Base-by-base conservation (phyloP, 1,140 invertebrate species). In the Stegodyphus mimosarum region DNA sequence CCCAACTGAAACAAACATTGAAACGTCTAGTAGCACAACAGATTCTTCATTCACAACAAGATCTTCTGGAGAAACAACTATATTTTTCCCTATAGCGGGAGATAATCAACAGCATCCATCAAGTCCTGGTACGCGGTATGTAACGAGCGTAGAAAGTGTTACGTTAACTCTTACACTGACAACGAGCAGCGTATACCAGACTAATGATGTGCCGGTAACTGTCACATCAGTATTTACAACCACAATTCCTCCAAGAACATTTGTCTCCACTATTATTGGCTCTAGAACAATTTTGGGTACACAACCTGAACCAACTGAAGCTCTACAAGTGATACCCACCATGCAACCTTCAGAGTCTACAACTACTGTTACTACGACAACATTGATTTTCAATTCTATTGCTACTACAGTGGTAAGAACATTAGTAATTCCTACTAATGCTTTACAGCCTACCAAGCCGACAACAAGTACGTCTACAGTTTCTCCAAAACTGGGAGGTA, bases 211-310 rank as follows among this genome's bases (percentile, higher is more conserved):
- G n/a, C 88, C 88, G 17, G 74, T 89, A 11, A 89, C 88, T n/a
- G 88, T 89, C 9, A 89, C 88, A 33, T 89, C 88, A 53, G 85
- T 85, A 17, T 88, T 88, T 51, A 89, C 87, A n/a, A 88, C 88
- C n/a, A 88, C 87, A 7, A 87, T 89, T 53, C 86, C 87, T 15
- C 88, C 88, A 55, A 71, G 87, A 69, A 89, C 88, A 33, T 88
- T 88, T 77, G 87, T 89, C 0, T 88, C 88, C 9, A 89, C 88
- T 15, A 88, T 89, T 72, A 87, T 88, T 64, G 88, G 88, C 1
- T 71, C 86, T 4, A 75, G 87, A 86, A 89, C 88, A 7, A 84
- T 88, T 18, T 70, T 88, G 48, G 87, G 87, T 49, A 86, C 83
- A 1, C 74, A 81, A n/a, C 79, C 86, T 18, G 86, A 87, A 66